Evolutionary conservation across 2,797 vertebrate species (phyloP).

Genomic region (Leuciscus waleckii): DNA sequence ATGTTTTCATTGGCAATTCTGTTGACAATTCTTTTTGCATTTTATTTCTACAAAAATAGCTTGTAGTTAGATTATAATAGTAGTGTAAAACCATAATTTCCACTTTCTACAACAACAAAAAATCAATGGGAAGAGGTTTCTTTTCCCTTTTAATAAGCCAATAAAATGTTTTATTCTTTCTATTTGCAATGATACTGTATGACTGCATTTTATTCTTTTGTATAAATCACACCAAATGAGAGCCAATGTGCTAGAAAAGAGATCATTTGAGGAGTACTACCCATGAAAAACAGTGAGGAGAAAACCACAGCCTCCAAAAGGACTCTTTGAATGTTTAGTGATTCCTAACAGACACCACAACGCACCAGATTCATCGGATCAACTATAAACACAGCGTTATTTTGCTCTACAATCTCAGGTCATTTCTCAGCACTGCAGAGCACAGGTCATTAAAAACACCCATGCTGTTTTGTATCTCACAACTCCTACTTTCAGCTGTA

Average conservation of each 20-base stretch:
- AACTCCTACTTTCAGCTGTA: constrained; percentile 7
- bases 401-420: background rate
- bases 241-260: background rate
- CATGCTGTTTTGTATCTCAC: constrained; percentile 10
- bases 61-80: background rate
- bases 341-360: background rate
- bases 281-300: background rate
- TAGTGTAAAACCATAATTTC: background rate
- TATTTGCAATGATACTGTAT: background rate
- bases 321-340: background rate
- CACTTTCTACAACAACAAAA: background rate
- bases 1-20: background rate
- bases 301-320: background rate
- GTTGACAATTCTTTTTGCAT: background rate
- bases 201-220: background rate
- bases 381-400: background rate
- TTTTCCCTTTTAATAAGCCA: background rate
- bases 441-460: constrained; percentile 19
- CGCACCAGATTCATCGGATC: background rate
- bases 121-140: background rate
- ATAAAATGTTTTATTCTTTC: background rate
- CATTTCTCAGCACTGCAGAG: background rate
- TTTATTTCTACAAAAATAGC: background rate
- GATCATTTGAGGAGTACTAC: background rate
- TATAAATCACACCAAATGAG: background rate